Conservation (phyloP, 2,888 invertebrate species). For the Drosophila aldrichi region DNA sequence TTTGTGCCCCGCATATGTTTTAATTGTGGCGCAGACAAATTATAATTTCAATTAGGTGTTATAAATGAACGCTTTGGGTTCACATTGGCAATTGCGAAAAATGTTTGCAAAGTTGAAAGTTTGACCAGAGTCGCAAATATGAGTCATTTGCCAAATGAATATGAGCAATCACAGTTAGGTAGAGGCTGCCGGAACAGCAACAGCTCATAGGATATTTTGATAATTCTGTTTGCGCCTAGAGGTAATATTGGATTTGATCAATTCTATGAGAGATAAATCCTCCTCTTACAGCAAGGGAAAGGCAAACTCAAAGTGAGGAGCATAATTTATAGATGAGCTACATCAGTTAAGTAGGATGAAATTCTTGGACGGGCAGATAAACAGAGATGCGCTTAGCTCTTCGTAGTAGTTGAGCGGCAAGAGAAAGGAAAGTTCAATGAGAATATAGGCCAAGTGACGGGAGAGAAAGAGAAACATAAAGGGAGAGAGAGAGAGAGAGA, state of each 20-base stretch:
- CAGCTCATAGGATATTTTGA: no score
- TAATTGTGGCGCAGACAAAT: constrained; percentile 49
- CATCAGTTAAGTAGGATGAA: no score
- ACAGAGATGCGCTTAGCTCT: no score
- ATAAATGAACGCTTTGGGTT: constrained; percentile 42
- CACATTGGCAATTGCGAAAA: constrained; percentile 42
- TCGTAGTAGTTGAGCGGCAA: no score
- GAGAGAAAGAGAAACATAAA: no score
- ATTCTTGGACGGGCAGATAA: no score
- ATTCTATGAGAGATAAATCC: background rate
- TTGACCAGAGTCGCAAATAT: background rate
- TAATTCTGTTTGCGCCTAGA: no score
- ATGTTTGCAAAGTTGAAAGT: background rate
- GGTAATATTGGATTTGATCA: background rate
- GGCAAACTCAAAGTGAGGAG: background rate
- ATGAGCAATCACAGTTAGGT: background rate
- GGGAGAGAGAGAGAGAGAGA: no score
- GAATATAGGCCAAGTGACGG: no score
- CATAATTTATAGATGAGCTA: no score
- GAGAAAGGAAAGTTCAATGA: no score
- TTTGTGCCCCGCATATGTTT: constrained; percentile 1
- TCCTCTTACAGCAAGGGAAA: background rate
- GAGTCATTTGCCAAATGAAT: no score
- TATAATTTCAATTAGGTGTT: constrained; percentile 58
- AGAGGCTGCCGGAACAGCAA: background rate